Conservation (phyloP, 2,888 invertebrate species). For the Euphydryas editha region DNA sequence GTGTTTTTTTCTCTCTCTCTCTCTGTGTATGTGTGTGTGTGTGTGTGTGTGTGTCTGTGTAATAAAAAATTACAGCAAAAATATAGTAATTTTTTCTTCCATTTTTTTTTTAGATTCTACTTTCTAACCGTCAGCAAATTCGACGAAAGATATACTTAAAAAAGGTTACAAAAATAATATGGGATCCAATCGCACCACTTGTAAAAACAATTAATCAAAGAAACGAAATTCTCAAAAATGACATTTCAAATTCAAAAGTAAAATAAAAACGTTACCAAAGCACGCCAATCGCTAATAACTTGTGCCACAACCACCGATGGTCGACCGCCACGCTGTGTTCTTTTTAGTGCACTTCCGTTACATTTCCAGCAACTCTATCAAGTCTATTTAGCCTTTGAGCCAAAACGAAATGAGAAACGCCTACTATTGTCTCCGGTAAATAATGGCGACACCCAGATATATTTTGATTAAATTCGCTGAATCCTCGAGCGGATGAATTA, state of each 20-base stretch:
- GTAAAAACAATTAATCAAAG: too few relatives aligned
- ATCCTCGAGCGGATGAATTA: background rate
- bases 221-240: too few relatives aligned
- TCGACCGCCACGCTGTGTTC: slow-evolving; percentile 51
- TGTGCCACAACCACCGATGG: slow-evolving; percentile 25
- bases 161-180: too few relatives aligned
- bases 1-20: too few relatives aligned
- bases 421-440: slow-evolving; percentile 10
- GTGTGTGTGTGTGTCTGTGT: too few relatives aligned
- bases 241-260: background rate
- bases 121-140: too few relatives aligned
- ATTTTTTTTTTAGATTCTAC: too few relatives aligned
- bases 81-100: too few relatives aligned
- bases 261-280: background rate
- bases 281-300: slow-evolving; percentile 21
- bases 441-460: background rate
- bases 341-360: slow-evolving; percentile 56
- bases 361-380: slow-evolving; percentile 57
- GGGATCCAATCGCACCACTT: too few relatives aligned
- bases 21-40: too few relatives aligned
- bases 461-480: slow-evolving; percentile 6
- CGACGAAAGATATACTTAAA: too few relatives aligned
- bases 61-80: too few relatives aligned
- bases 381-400: slow-evolving; percentile 48
- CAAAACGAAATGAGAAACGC: slow-evolving; percentile 42